These are phyloP conservation scores for Chrysolina oricalcia DNA, from an alignment of 2,888 invertebrate species.

Conservation along the genomic window DNA sequence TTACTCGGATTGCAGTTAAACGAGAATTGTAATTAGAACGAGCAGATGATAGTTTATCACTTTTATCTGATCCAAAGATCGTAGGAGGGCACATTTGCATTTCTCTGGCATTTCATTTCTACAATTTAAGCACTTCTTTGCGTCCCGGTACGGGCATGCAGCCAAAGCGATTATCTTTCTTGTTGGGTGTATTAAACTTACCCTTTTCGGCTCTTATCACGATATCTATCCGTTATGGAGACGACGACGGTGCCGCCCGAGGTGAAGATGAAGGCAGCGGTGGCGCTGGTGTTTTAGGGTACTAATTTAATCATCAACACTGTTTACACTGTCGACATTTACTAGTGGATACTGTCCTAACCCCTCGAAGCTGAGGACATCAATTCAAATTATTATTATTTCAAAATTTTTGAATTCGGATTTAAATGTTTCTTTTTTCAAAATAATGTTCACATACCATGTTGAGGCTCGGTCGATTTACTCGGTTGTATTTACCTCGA, in stretches of 20 bases:
- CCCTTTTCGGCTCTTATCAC: constrained; percentile 41
- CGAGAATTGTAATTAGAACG: not conserved
- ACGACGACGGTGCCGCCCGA: constrained; percentile 18
- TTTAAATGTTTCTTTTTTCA: too few relatives aligned
- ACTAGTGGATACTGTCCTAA: not conserved
- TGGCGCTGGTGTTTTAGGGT: not conserved
- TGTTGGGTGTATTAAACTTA: constrained; percentile 44
- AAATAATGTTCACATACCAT: too few relatives aligned
- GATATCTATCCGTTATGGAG: constrained; percentile 39
- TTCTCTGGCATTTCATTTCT: constrained; percentile 26
- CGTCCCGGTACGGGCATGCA: constrained; percentile 43
- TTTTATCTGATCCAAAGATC: constrained; percentile 15
- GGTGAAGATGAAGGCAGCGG: not conserved
- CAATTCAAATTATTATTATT: too few relatives aligned
- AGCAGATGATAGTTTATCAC: constrained; percentile 19
- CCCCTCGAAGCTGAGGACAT: too few relatives aligned
- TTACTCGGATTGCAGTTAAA: not conserved
- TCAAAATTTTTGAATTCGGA: too few relatives aligned
- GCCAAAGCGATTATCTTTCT: constrained; percentile 48
- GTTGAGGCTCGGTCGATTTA: too few relatives aligned
- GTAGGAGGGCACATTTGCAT: constrained; percentile 21
- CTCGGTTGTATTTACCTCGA: too few relatives aligned
- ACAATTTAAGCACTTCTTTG: constrained; percentile 33
- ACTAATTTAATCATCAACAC: not conserved
- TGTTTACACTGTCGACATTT: not conserved